phyloP scores from a whole-genome alignment of 1,140 invertebrate genomes.

The Uloborus diversus region DNA sequence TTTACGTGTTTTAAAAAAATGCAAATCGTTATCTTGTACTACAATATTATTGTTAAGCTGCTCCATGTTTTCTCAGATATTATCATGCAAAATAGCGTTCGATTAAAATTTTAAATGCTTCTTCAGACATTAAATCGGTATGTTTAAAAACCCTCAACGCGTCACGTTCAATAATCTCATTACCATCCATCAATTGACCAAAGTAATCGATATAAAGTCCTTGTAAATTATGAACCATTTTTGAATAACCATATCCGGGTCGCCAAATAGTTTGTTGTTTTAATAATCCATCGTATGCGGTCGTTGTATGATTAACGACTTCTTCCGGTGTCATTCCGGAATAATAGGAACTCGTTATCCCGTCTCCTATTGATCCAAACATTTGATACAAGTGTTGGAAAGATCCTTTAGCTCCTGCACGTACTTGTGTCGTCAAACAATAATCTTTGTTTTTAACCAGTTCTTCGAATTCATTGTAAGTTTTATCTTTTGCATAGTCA shows the following conservation, averaged over 20 bases:
- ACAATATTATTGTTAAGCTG: too few relatives aligned
- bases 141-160: background rate
- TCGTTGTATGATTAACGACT: background rate
- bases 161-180: constrained; percentile 3
- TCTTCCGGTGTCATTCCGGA: background rate
- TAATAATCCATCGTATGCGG: background rate
- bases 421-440: constrained; percentile 1
- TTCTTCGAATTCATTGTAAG: background rate
- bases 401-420: constrained; percentile 13
- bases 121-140: background rate
- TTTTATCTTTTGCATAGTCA: background rate
- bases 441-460: background rate
- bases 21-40: too few relatives aligned
- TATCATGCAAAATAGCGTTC: too few relatives aligned
- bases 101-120: background rate
- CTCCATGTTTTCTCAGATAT: too few relatives aligned
- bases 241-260: constrained; percentile 16
- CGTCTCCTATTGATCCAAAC: background rate
- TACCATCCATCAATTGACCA: background rate
- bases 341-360: background rate
- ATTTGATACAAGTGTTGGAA: background rate
- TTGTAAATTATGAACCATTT: constrained; percentile 1
- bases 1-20: too few relatives aligned
- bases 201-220: background rate
- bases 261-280: constrained; percentile 4